Evolutionary conservation across 2,113 vertebrate genomes (phyloP), one percentile per base, ranked within the genome.

Genomic region (Cromileptes altivelis): DNA sequence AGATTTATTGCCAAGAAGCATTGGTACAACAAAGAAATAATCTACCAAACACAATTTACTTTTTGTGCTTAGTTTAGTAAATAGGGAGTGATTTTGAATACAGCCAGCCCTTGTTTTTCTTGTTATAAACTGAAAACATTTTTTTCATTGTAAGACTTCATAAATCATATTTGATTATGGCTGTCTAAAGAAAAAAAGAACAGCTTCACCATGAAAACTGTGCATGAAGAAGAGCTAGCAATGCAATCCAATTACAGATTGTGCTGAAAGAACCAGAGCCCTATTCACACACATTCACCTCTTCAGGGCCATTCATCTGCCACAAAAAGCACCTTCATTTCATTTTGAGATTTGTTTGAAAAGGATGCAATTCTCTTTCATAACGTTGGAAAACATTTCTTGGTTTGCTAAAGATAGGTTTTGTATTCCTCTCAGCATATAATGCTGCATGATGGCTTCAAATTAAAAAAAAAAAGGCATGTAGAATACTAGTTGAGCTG

Each of bases 351-450:
- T 58, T 61, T 1, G 27, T 52, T 17, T 42, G 58, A 63, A 55
- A 61, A 70, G 17, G 30, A 62, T 45, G 12, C 33, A 55, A 55
- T 61, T 55, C 14, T 55, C 60, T 70, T 57, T 71, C 21, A 27
- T 50, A 27, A 50, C 12, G 15, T 23, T 58, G 27, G 17, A 53
- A 81, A 74, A 75, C n/a, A 60, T 33, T 30, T 15, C 47, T 47
- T 1, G 1, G 4, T 67, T 49, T 18, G 27, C 25, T 17, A 8
- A 57, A 57, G 21, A 45, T 3, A 13, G 33, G 17, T 57, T 77
- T 57, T 40, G 37, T 37, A 17, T 27, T 40, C 17, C 60, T 55
- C 42, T 72, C 5, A 58, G n/a, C 14, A 19, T 27, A 4, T 27
- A 15, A 25, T 15, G 40, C 23, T n/a, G 55, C 17, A 21, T 14